A percentile compares a stretch with the other conserved stretches of the same genome.
Conservation (phyloP, 2,888 invertebrate genomes). For the Diaperis boleti region DNA sequence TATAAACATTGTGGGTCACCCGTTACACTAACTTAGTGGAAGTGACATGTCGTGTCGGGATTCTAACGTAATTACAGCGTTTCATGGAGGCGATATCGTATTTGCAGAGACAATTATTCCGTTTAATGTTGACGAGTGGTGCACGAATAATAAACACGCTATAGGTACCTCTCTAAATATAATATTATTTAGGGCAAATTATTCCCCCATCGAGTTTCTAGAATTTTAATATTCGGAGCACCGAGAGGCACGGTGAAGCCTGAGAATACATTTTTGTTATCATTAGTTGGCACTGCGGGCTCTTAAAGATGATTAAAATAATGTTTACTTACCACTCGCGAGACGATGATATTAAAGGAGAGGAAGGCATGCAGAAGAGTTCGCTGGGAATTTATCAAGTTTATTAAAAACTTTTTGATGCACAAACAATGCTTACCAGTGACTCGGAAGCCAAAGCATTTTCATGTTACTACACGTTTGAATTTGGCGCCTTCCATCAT, state of each 20-base stretch:
- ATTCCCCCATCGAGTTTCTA: not conserved
- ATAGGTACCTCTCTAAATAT: slow-evolving; percentile 35
- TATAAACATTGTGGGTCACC: too few relatives aligned
- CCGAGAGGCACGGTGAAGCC: slow-evolving; percentile 6
- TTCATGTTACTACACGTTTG: too few relatives aligned
- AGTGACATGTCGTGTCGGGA: slow-evolving; percentile 34
- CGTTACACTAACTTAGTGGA: too few relatives aligned
- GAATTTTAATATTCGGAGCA: slow-evolving; percentile 22
- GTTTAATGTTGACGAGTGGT: slow-evolving; percentile 48
- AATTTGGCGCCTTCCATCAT: too few relatives aligned
- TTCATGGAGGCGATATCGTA: slow-evolving; percentile 42
- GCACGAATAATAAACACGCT: slow-evolving; percentile 45
- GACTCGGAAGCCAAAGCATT: too few relatives aligned
- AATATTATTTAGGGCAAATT: slow-evolving; percentile 28
- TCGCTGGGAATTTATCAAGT: slow-evolving; percentile 8
- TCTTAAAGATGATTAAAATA: slow-evolving; percentile 25
- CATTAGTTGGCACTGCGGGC: slow-evolving; percentile 11
- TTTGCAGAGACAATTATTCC: slow-evolving; percentile 48
- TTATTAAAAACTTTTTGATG: slow-evolving; percentile 10
- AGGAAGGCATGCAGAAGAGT: slow-evolving; percentile 4
- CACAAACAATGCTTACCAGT: too few relatives aligned
- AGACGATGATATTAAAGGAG: slow-evolving; percentile 9
- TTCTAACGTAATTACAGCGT: slow-evolving; percentile 40
- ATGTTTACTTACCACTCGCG: slow-evolving; percentile 5
- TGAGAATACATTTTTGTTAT: slow-evolving; percentile 15